Percentiles rank a stretch among this genome's conserved stretches.
phyloP scores from a whole-genome alignment of 30 jellyfish, hydroid and myxozoan genomes.

The Hydractinia echinata region DNA sequence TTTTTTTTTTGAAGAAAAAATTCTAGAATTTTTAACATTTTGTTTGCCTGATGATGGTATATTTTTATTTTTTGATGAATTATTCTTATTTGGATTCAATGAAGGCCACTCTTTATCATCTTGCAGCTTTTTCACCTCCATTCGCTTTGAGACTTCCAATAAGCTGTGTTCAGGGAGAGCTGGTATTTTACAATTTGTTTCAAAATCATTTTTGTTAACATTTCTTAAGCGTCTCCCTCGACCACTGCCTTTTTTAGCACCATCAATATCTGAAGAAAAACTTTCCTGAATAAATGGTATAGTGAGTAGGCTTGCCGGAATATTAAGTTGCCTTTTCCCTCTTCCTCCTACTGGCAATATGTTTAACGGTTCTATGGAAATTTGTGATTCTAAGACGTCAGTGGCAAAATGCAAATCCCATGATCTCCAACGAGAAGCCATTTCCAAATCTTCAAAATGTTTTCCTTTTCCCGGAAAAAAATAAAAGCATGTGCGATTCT shows the following conservation, averaged over 20 bases:
- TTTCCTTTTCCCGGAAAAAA: too few species aligned
- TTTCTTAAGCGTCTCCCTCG: slow-evolving; percentile 8
- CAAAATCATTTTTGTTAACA: neutral
- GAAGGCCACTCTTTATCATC: slow-evolving; percentile 19
- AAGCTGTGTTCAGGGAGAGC: neutral
- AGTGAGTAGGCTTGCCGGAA: neutral
- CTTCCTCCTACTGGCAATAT: slow-evolving; percentile 15
- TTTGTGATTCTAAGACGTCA: neutral
- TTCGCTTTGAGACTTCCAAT: neutral
- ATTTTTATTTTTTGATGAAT: too few species aligned
- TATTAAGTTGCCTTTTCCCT: slow-evolving; percentile 7
- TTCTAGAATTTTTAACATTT: too few species aligned
- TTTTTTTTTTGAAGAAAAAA: too few species aligned
- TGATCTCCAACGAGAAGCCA: neutral
- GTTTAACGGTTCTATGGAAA: neutral
- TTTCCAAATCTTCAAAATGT: too few species aligned
- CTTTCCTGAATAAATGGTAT: slow-evolving; percentile 8
- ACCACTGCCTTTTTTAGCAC: neutral
- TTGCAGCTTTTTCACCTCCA: neutral
- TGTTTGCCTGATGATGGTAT: too few species aligned
- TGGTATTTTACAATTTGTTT: neutral
- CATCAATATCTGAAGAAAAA: neutral
- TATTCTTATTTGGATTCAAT: neutral
- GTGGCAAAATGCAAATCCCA: slow-evolving; percentile 27
- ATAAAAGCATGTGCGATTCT: too few species aligned